Percentiles rank a stretch among this genome's conserved stretches.
Evolutionary conservation across 2,797 vertebrate genomes (phyloP).

Genomic region (Gallinago solitaria): DNA sequence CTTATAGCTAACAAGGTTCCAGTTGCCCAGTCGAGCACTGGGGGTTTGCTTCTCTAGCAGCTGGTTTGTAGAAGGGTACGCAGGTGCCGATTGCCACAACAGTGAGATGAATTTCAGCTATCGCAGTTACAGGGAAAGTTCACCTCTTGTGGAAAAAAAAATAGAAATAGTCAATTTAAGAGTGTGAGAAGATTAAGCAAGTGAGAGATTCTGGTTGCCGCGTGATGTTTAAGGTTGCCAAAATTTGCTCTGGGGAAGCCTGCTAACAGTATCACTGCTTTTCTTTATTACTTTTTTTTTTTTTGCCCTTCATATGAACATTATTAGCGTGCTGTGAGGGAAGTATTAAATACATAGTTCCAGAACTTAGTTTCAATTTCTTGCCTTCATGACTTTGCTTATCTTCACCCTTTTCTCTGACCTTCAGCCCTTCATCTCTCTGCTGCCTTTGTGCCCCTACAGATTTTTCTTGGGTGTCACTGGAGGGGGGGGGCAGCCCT

Average conservation of each 20-base stretch:
- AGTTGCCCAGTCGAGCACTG: neutral
- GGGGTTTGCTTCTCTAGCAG: neutral
- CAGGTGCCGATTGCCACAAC: neutral
- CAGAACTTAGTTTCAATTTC: slow-evolving; percentile 4
- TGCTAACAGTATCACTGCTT: neutral
- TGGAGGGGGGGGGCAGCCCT: neutral
- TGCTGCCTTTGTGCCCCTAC: neutral
- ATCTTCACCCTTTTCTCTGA: neutral
- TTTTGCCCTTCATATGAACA: fast-evolving
- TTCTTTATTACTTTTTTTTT: neutral
- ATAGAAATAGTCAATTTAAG: neutral
- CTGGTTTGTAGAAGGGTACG: neutral
- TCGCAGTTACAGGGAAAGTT: neutral
- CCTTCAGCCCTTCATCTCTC: neutral
- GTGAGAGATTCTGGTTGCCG: neutral
- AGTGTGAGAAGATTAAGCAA: neutral
- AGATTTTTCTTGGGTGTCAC: neutral
- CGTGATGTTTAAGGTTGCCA: neutral
- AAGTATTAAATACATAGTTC: neutral
- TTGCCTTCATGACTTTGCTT: neutral
- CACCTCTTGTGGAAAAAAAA: neutral
- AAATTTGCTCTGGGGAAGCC: neutral
- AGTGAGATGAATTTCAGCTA: neutral
- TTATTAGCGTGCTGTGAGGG: neutral
- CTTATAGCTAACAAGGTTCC: neutral